phyloP scores from a whole-genome alignment of 2,888 invertebrate species.

The Athalia circularis region DNA sequence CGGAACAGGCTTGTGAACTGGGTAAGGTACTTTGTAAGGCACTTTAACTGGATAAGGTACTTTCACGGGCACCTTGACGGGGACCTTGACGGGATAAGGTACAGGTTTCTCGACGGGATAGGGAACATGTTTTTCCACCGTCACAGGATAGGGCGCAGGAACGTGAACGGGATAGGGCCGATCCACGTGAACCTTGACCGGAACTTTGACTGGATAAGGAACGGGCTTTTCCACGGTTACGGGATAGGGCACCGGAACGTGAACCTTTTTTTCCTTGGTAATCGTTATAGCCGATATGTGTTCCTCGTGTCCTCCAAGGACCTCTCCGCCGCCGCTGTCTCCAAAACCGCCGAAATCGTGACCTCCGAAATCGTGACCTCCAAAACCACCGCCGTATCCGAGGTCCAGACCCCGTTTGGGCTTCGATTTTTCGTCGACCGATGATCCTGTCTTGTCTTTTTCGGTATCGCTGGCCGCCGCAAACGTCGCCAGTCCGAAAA shows the following conservation, averaged over 20 bases:
- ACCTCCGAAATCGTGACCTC: slow-evolving; percentile 43
- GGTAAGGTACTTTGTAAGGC: slow-evolving; percentile 65
- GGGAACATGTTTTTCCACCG: slow-evolving; percentile 51
- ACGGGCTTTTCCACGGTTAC: slow-evolving; percentile 41
- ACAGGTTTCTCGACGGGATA: slow-evolving; percentile 49
- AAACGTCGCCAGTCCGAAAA: slow-evolving; percentile 64
- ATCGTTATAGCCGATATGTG: slow-evolving; percentile 67
- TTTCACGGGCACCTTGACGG: slow-evolving; percentile 62
- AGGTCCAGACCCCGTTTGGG: slow-evolving; percentile 67
- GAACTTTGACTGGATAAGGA: slow-evolving; percentile 58
- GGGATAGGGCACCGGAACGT: slow-evolving; percentile 66
- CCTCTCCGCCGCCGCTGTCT: slow-evolving; percentile 47
- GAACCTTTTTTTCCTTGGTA: slow-evolving; percentile 69
- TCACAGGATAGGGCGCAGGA: slow-evolving; percentile 60
- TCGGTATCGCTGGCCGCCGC: slow-evolving; percentile 60
- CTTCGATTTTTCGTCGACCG: slow-evolving; percentile 56
- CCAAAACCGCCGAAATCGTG: slow-evolving; percentile 45
- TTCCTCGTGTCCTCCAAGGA: slow-evolving; percentile 55
- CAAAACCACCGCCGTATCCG: slow-evolving; percentile 59
- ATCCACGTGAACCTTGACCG: slow-evolving; percentile 62
- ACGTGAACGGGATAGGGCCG: slow-evolving; percentile 63
- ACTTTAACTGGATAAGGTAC: slow-evolving; percentile 63
- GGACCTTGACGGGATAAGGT: slow-evolving; percentile 58
- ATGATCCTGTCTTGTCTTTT: slow-evolving; percentile 46
- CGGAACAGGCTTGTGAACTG: slow-evolving; percentile 63